Evolutionary conservation across 2,888 invertebrate species (phyloP), one percentile per base, ranked within the genome.

Genomic region (Panzeria rudis): DNA sequence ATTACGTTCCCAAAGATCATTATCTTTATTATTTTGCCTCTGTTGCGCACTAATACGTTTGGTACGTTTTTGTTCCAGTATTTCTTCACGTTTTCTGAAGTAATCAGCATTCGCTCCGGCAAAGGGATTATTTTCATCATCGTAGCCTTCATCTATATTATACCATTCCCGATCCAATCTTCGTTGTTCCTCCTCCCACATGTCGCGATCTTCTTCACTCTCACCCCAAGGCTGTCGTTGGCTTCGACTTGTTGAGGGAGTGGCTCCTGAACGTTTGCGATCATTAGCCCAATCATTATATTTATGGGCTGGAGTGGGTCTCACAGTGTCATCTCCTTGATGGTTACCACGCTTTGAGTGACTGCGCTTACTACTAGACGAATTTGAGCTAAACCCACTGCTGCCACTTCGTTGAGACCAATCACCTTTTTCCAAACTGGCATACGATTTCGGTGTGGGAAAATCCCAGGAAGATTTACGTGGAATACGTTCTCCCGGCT

Each of bases 1-100:
- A 94, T 99, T 99, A 29, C 98, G 95, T 93, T 99, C 99, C 99
- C 99, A 99, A 88, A 98, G 94, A 91, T 99, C 99, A 92, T 99
- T 99, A 93, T 99, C 99, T 93, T 97, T 97, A 93, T 99, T 98
- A 89, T 98, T 98, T 93, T 99, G 99, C 82, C 98, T 95, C 88
- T 99, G 97, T 88, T 98, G 98, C 0, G 99, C 99, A 0, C 98
- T 98, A 92, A 99, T 95, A 69, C 98, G 95, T 90, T 98, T 97
- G 89, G 97, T 97, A 86, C 97, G 96, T 87, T 96, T 95, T 89
- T 97, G 97, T 90, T 98, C 98, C 81, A 98, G 93, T 88, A 98
- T 97, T 90, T 97, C 97, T 91, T 99, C 99, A 87, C 98, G 98
- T 89, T 97, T 97, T 82, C 96, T 95, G 0, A 98, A 96, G 91